Evolutionary conservation across 2,113 vertebrate species (phyloP), one percentile per base, ranked within the genome.

Genomic region (Nothoprocta perdicaria): DNA sequence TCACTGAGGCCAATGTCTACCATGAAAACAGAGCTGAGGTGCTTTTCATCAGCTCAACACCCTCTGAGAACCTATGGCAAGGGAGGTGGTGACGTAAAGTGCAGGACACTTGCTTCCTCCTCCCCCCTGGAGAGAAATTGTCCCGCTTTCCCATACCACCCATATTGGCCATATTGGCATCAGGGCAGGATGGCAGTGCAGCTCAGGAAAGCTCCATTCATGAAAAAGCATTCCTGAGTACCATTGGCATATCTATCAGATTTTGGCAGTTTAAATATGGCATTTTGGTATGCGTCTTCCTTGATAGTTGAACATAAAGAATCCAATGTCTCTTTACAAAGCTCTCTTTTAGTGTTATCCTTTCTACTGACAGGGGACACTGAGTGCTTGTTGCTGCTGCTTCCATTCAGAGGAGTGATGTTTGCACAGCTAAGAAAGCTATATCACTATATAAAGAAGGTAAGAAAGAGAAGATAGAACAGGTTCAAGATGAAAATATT

Each of bases 311-410:
- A 94, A 89, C 89, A 89, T 76, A 95, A 92, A 85, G 87, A 80
- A 52, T 55, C 33, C 27, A 46, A 55, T 72, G 43, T 65, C 85
- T 78, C 41, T 8, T 22, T 71, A 90, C 61, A 78, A 80, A 95
- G 90, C 15, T 80, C 91, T 89, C 60, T 63, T 84, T 89, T 57
- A 67, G 88, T 1, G 0, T 33, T 86, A 85, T 78, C 89, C 65
- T 89, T 95, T 55, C 76, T 65, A 10, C 0, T 0, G 24, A 77
- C 76, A 80, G 72, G 24, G 80, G 61, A 92, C 67, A 53, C 2
- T 92, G 82, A 94, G 26, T 61, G 41, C 40, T 78, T 74, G 86
- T 29, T 57, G 89, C 87, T 91, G 94, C 92, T 95, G 94, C 90
- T 95, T 93, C 88, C 69, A 94, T 90, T 94, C 94, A 95, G 83